phyloP scores from a whole-genome alignment of 1,140 invertebrate genomes.

The Eufriesea mexicana region DNA sequence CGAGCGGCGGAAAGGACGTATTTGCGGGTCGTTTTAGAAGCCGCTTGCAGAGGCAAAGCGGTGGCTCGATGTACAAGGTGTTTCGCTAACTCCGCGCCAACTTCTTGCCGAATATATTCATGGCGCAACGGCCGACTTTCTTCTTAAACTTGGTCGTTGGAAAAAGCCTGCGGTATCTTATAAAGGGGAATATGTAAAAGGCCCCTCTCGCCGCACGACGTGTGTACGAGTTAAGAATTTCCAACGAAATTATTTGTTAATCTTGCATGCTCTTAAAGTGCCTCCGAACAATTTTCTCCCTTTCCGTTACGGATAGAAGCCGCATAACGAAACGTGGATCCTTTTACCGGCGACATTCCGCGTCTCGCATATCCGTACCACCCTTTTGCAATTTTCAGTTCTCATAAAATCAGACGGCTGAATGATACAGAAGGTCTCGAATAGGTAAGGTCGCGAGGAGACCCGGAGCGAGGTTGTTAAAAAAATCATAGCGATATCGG shows the following conservation, averaged over 20 bases:
- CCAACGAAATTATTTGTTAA: conserved; percentile 15
- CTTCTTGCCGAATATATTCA: conserved; percentile 28
- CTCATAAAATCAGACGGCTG: conserved; percentile 1
- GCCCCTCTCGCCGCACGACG: too few relatives aligned
- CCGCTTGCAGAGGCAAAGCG: not conserved
- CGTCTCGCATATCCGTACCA: not conserved
- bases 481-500: conserved; percentile 20
- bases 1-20: not conserved
- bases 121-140: not conserved
- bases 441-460: not conserved
- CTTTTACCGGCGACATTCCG: not conserved
- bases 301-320: not conserved
- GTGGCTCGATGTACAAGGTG: not conserved
- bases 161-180: not conserved
- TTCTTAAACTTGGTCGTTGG: conserved; percentile 1
- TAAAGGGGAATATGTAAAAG: conserved; percentile 20
- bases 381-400: not conserved
- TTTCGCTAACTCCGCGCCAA: conserved; percentile 15
- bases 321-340: not conserved
- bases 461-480: not conserved
- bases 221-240: conserved; percentile 7
- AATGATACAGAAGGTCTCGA: conserved; percentile 2
- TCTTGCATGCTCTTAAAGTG: not conserved
- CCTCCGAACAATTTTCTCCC: not conserved
- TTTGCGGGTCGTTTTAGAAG: not conserved